Evolutionary conservation across 2,888 invertebrate species (phyloP), one percentile per base, ranked within the genome.

Genomic region (Drosophila mercatorum): DNA sequence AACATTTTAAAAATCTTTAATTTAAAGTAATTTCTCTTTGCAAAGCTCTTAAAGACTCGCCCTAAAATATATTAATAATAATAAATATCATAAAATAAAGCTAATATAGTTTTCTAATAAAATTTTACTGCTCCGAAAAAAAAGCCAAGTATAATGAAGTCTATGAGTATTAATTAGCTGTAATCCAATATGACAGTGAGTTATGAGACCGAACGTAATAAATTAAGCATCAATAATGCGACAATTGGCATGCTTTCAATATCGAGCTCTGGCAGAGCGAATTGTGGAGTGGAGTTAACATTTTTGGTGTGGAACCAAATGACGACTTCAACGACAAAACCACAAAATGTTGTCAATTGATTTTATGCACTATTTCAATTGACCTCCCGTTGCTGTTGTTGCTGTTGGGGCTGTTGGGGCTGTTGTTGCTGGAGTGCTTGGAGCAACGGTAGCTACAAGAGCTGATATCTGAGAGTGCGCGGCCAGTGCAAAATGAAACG

Each of bases 311-410:
- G 61, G 44, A 61, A 73, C 68, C 52, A 71, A 68, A 65, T 17
- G 34, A 51, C 51, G 34, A 51, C 59, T 59, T 43, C 72, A 68
- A 67, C 71, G 59, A 67, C 46, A 66, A 51, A 76, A 72, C 51
- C 78, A 77, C 74, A 81, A 90, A 89, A 87, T 83, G 88, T 85
- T 91, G 88, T 88, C 90, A 91, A 91, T 91, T 88, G 91, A 91
- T 91, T 91, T 91, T 91, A 79, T 91, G 90, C 90, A 89, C 89
- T 89, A 91, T 78, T 91, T 90, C 83, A 63, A 85, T 83, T 85
- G 85, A 86, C 85, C 85, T 89, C 83, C 61, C 26, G 57, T 26
- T 57, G 74, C 56, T 34, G 43, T 22, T 43, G 72, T 49, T 28
- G 71, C 68, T 64, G 60, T 61, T 22, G 22, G 22, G 22, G 74